Evolutionary conservation across 2,797 vertebrate species (phyloP), one percentile per base, ranked within the genome.

Genomic region (Acrossocheilus fasciatus): DNA sequence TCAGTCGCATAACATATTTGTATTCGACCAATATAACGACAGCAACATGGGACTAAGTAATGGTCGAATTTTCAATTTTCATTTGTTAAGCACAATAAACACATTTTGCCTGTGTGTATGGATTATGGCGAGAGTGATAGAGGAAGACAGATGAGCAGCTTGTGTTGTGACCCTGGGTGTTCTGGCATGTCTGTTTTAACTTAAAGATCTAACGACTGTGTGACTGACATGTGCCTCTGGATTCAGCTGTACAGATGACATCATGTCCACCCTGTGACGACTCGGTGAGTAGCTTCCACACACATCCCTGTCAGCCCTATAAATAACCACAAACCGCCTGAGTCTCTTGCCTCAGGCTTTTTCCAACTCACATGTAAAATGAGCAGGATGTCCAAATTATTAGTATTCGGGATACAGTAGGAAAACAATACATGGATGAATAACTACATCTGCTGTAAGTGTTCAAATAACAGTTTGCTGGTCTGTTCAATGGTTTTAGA

Each of bases 311-410:
- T 82, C 62, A 82, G 74, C 30, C 73, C 82, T 73, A 82, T 82
- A 82, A 85, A 85, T 82, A 87, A 85, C 64, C 66, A 85, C 34
- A 76, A 85, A 41, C 66, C 14, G 15, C 15, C 15, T 41, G 59
- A 57, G 57, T 41, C 43, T 77, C 54, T 62, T 76, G 76, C 68
- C 62, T 74, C 26, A 30, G 43, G 43, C 26, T 47, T 85, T 26
- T 34, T 75, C 26, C 17, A 70, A 34, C 81, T 57, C 23, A 17
- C n/a, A 26, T 20, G 34, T 43, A 47, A n/a, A 70, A 54, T 12
- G 36, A 26, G 52, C 15, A 26, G 10, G 14, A 64, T 77, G 30
- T 76, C 47, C 30, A 39, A 39, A 57, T 62, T 62, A 23, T 41
- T 62, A 43, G 36, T 41, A 59, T 39, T 78, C 12, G 36, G 23